These are phyloP conservation scores for Drosophila kepulauana DNA, from an alignment of 1,140 invertebrate species.

Conservation along the genomic window DNA sequence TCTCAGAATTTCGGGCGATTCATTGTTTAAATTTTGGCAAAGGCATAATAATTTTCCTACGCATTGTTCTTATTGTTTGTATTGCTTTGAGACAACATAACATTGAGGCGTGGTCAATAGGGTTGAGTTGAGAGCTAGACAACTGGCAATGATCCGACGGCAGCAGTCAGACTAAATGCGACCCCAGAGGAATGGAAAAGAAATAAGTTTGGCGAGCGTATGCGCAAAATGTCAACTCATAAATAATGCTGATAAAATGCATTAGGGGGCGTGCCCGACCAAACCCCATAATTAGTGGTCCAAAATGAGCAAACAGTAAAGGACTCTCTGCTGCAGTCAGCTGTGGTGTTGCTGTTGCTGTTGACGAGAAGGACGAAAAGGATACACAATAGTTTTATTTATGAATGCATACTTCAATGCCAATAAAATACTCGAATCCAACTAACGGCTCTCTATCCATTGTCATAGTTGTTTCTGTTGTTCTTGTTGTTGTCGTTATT, in stretches of 20 bases:
- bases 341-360: slow-evolving; percentile 1
- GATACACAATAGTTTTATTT: slow-evolving; percentile 77
- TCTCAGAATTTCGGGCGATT: slow-evolving; percentile 37
- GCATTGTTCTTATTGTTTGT: slow-evolving; percentile 52
- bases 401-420: slow-evolving; percentile 47
- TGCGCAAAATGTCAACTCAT: slow-evolving; percentile 56
- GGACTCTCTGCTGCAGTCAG: slow-evolving; percentile 11
- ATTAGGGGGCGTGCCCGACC: slow-evolving; percentile 54
- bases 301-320: slow-evolving; percentile 48
- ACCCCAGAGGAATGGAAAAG: slow-evolving; percentile 35
- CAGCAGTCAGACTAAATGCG: slow-evolving; percentile 19
- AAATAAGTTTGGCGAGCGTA: slow-evolving; percentile 42
- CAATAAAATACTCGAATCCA: slow-evolving; percentile 71
- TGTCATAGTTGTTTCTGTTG: slow-evolving; percentile 27
- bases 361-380: slow-evolving; percentile 43
- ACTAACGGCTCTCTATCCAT: slow-evolving; percentile 41
- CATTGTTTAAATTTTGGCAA: slow-evolving; percentile 77
- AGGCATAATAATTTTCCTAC: slow-evolving; percentile 71
- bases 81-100: slow-evolving; percentile 25
- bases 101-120: slow-evolving; percentile 18
- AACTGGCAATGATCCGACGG: slow-evolving; percentile 11
- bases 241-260: slow-evolving; percentile 75
- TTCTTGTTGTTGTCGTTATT: slow-evolving; percentile 39
- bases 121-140: not conserved
- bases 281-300: slow-evolving; percentile 72